Conservation (phyloP, 2,797 vertebrate genomes). For the Moxostoma hubbsi region DNA sequence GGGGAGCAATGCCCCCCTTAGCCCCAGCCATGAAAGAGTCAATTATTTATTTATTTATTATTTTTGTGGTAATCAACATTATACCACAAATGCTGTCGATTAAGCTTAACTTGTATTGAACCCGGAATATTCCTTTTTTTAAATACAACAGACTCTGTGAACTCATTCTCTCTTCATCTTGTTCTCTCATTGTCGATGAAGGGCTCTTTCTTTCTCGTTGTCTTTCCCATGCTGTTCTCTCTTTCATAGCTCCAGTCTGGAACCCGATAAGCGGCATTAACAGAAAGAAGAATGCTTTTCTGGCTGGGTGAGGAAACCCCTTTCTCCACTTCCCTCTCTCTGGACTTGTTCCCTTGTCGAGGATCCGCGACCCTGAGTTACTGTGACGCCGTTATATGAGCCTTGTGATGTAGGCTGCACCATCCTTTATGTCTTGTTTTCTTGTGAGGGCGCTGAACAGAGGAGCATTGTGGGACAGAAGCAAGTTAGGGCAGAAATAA, state of each 20-base stretch:
- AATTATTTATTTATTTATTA: too few species aligned
- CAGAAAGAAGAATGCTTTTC: constrained; percentile 77
- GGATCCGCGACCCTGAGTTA: constrained; percentile 22
- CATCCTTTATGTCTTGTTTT: constrained; percentile 70
- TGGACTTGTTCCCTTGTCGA: not conserved
- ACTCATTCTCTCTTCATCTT: not conserved
- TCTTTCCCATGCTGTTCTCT: constrained; percentile 53
- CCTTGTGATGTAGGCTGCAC: constrained; percentile 68
- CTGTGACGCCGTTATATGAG: constrained; percentile 77
- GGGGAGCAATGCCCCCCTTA: too few species aligned
- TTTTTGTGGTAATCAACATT: too few species aligned
- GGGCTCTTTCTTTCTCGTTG: not conserved
- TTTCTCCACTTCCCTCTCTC: constrained; percentile 51
- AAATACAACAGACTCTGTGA: too few species aligned
- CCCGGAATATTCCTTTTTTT: too few species aligned
- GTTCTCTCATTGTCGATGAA: not conserved
- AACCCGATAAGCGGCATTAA: constrained; percentile 80
- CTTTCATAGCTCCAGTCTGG: constrained; percentile 64
- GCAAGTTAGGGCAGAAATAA: constrained; percentile 8
- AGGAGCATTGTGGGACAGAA: constrained; percentile 50
- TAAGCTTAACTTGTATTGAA: too few species aligned
- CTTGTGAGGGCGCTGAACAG: constrained; percentile 58
- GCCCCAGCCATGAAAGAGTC: too few species aligned
- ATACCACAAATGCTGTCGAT: too few species aligned
- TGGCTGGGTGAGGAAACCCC: constrained; percentile 63